Evolutionary conservation across 2,797 vertebrate species (phyloP).

Genomic region (Gambelia wislizenii): DNA sequence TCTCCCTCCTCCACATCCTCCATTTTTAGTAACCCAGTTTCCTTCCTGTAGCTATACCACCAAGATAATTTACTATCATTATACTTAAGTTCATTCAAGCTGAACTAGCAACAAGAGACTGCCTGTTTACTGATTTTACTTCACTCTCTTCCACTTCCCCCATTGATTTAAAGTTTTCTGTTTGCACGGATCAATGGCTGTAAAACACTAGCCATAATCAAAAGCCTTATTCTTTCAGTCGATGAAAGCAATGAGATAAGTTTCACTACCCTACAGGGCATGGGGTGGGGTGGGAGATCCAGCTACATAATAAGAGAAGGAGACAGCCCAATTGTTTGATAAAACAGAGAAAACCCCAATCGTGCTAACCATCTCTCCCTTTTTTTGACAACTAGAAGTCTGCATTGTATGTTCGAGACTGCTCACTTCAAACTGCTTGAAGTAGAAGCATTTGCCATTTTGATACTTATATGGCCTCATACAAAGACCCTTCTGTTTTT

Average conservation of each 20-base stretch:
- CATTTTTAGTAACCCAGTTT: background rate
- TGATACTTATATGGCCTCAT: conserved; percentile 76
- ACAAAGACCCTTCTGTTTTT: conserved; percentile 85
- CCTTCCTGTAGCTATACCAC: background rate
- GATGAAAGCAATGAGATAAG: conserved; percentile 78
- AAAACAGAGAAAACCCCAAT: conserved; percentile 74
- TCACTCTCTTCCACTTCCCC: conserved; percentile 24
- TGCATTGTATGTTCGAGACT: conserved; percentile 66
- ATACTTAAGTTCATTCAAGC: conserved; percentile 17
- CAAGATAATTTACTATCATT: conserved; percentile 21
- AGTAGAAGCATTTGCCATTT: conserved; percentile 77
- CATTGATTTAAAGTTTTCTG: conserved; percentile 44
- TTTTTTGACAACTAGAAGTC: conserved; percentile 79
- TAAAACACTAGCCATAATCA: conserved; percentile 56
- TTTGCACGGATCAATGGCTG: conserved; percentile 40
- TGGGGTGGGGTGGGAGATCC: conserved; percentile 63
- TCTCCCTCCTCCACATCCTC: background rate
- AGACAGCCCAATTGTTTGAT: conserved; percentile 75
- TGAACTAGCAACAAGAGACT: conserved; percentile 20
- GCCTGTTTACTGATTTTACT: conserved; percentile 28
- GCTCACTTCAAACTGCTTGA: conserved; percentile 72
- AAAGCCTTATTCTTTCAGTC: conserved; percentile 80
- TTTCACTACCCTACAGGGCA: conserved; percentile 64
- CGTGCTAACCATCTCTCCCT: conserved; percentile 74
- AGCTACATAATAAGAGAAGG: conserved; percentile 75